These are phyloP conservation scores for Chrysolina haemoptera DNA, from an alignment of 2,888 invertebrate genomes.

Conservation along the genomic window DNA sequence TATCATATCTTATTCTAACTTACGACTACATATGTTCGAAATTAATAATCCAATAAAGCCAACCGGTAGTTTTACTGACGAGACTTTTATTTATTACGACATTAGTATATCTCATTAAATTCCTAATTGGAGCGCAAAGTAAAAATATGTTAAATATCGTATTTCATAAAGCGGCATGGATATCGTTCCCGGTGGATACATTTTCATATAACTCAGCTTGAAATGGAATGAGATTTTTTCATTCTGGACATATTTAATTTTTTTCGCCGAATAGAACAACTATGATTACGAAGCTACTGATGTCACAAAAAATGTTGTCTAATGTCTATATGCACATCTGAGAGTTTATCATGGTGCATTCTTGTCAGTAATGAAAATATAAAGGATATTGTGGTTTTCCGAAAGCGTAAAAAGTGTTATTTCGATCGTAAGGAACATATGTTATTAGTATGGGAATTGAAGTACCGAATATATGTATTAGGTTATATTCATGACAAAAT, in stretches of 20 bases:
- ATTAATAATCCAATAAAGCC: constrained; percentile 23
- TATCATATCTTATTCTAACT: constrained; percentile 6
- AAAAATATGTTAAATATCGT: constrained; percentile 30
- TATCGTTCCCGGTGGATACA: constrained; percentile 1
- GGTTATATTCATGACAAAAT: too few species aligned
- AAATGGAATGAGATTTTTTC: constrained; percentile 9
- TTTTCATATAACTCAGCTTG: constrained; percentile 13
- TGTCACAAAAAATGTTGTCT: background rate
- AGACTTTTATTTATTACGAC: constrained; percentile 30
- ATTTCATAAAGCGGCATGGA: constrained; percentile 12
- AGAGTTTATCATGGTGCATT: background rate
- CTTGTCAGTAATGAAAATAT: background rate
- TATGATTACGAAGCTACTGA: background rate
- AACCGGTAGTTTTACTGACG: constrained; percentile 18
- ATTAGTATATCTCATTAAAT: constrained; percentile 33
- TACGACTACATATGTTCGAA: constrained; percentile 20
- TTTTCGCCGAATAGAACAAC: background rate
- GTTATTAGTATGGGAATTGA: too few species aligned
- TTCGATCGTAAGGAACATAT: too few species aligned
- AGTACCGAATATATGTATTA: too few species aligned
- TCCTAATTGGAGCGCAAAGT: constrained; percentile 25
- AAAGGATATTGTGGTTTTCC: too few species aligned
- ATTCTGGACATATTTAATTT: constrained; percentile 1
- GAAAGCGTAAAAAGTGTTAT: too few species aligned
- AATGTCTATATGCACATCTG: background rate